Conservation (phyloP, 2,888 invertebrate genomes). For the Diplolepis rosae region DNA sequence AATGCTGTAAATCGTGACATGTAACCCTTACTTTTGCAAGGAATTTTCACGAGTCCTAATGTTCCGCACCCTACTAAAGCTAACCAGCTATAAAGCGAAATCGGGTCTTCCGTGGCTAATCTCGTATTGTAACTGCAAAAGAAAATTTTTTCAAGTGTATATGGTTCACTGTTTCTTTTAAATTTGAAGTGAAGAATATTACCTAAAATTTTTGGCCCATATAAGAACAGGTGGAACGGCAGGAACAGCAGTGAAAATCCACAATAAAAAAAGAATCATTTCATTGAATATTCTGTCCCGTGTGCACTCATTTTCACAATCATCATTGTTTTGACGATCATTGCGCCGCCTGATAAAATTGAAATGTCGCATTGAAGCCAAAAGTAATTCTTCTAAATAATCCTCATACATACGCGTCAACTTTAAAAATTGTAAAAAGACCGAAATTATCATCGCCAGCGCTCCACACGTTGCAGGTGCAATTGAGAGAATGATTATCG, state of each 20-base stretch:
- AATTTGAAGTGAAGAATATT: constrained; percentile 46
- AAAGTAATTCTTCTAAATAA: constrained; percentile 80
- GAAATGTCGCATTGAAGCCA: constrained; percentile 73
- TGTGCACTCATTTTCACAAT: constrained; percentile 44
- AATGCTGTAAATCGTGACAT: constrained; percentile 57
- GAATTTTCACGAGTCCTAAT: constrained; percentile 60
- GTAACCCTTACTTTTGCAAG: constrained; percentile 43
- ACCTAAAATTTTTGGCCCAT: constrained; percentile 89
- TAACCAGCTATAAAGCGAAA: constrained; percentile 64
- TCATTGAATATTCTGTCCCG: constrained; percentile 80
- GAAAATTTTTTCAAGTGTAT: constrained; percentile 21
- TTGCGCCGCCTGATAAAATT: constrained; percentile 70
- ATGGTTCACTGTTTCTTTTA: not conserved
- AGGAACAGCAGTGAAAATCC: constrained; percentile 79
- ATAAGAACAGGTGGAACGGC: constrained; percentile 84
- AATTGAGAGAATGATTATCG: constrained; percentile 79
- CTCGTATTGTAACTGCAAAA: constrained; percentile 62
- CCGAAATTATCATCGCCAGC: constrained; percentile 76
- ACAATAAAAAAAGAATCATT: constrained; percentile 82
- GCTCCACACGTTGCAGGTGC: constrained; percentile 84
- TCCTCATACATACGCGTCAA: constrained; percentile 86
- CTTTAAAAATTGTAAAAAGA: constrained; percentile 74
- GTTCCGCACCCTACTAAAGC: constrained; percentile 61
- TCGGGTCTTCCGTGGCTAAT: constrained; percentile 64
- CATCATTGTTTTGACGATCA: constrained; percentile 52